Evolutionary conservation across 2,888 invertebrate species (phyloP).

Genomic region (Eupithecia inturbata): DNA sequence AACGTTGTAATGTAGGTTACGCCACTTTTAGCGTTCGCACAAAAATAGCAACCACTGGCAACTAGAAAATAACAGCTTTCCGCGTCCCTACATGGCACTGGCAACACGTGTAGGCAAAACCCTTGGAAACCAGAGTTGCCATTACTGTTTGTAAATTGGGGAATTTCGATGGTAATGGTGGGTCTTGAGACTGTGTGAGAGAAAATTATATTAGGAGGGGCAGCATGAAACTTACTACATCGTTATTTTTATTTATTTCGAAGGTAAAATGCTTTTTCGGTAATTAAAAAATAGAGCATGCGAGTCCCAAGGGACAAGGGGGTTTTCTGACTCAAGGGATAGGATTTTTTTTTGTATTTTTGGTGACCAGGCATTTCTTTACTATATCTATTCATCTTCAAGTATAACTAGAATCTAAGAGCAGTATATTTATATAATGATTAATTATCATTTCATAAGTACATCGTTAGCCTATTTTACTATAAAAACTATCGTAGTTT

Average conservation of each 20-base stretch:
- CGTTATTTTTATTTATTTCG: background rate
- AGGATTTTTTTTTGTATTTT: too few relatives aligned
- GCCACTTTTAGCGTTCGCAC: conserved; percentile 1
- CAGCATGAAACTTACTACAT: background rate
- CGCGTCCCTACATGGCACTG: conserved; percentile 36
- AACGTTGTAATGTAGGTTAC: conserved; percentile 8
- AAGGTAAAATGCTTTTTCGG: background rate
- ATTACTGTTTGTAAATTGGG: conserved; percentile 60
- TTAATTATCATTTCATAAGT: too few relatives aligned
- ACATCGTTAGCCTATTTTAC: too few relatives aligned
- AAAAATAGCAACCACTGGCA: conserved; percentile 24
- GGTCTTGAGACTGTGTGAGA: conserved; percentile 50
- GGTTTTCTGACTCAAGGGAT: too few relatives aligned
- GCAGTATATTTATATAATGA: too few relatives aligned
- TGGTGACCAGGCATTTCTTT: too few relatives aligned
- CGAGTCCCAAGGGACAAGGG: too few relatives aligned
- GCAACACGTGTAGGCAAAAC: conserved; percentile 40
- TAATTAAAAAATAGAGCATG: background rate
- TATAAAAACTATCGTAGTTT: too few relatives aligned
- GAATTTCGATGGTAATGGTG: conserved; percentile 56
- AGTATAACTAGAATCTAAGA: too few relatives aligned
- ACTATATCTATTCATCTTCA: too few relatives aligned
- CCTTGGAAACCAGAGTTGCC: conserved; percentile 47
- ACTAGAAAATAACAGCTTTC: conserved; percentile 30
- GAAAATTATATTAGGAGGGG: conserved; percentile 33